Evolutionary conservation across 92 coral and sea anemone genomes (phyloP).

Genomic region (Parazoanthus swiftii): DNA sequence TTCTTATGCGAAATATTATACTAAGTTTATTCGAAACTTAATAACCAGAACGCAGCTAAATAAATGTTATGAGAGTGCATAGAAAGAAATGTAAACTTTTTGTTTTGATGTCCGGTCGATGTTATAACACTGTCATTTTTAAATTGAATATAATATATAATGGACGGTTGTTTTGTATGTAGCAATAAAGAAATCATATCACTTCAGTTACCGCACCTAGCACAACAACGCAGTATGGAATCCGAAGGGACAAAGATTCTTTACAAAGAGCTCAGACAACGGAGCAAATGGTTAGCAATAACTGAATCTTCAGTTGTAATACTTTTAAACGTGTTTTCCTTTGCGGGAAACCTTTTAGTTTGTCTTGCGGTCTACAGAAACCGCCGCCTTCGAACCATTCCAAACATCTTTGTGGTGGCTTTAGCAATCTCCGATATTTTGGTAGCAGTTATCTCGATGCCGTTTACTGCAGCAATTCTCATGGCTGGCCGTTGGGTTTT

Average conservation of each 20-base stretch:
- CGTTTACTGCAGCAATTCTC: constrained; percentile 35
- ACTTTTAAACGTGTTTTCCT: constrained; percentile 31
- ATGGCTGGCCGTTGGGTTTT: constrained; percentile 38
- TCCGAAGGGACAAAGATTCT: background rate
- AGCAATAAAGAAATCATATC: background rate
- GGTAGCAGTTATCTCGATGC: constrained; percentile 47
- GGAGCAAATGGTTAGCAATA: constrained; percentile 12
- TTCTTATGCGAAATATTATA: too few species aligned
- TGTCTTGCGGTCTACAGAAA: constrained; percentile 50
- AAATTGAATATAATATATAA: background rate
- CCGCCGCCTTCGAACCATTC: constrained; percentile 45
- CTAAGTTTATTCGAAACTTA: background rate
- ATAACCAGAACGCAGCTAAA: background rate
- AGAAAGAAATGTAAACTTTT: background rate
- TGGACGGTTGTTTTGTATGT: background rate
- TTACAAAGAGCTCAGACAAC: constrained; percentile 3
- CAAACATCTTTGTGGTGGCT: constrained; percentile 54
- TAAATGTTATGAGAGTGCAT: background rate
- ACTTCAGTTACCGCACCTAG: background rate
- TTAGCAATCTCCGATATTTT: constrained; percentile 42
- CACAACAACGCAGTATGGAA: background rate
- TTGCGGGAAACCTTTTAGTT: constrained; percentile 51
- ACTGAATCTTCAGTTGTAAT: constrained; percentile 13
- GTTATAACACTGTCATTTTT: background rate
- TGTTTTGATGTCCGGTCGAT: background rate